A percentile compares a stretch with the other conserved stretches of the same genome.
phyloP scores from a whole-genome alignment of 2,113 vertebrate genomes.

The Podilymbus podiceps region DNA sequence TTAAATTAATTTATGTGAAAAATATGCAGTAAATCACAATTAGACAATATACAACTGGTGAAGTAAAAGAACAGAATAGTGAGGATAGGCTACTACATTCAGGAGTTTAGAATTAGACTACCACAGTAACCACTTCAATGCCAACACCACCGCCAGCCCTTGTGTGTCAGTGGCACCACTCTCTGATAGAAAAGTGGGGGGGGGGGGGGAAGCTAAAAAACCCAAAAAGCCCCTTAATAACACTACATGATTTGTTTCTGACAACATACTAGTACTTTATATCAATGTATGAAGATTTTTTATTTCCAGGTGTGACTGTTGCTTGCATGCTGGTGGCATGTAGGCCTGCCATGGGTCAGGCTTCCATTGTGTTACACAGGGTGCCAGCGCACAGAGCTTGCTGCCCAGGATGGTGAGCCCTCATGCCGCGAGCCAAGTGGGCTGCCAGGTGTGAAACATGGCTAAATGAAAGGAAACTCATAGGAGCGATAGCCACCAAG shows the following conservation, averaged over 20 bases:
- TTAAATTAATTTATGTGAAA: constrained; percentile 20
- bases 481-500: not conserved
- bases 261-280: not conserved
- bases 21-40: constrained; percentile 1
- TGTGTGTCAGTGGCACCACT: not conserved
- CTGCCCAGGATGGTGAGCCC: not conserved
- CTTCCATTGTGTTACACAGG: rapidly evolving
- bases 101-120: not conserved
- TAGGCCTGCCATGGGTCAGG: not conserved
- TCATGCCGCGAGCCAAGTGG: not conserved
- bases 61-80: not conserved
- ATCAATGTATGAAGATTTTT: too few species aligned
- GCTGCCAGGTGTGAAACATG: not conserved
- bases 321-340: not conserved
- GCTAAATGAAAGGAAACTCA: not conserved
- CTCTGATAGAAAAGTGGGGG: not conserved
- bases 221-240: not conserved
- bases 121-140: not conserved
- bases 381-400: too few species aligned
- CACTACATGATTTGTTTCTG: not conserved
- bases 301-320: not conserved
- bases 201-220: not conserved
- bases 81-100: not conserved
- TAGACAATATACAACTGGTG: not conserved
- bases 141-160: not conserved